Base-by-base conservation (phyloP, 1,140 invertebrate genomes). In the Nixonia krombeini region DNA sequence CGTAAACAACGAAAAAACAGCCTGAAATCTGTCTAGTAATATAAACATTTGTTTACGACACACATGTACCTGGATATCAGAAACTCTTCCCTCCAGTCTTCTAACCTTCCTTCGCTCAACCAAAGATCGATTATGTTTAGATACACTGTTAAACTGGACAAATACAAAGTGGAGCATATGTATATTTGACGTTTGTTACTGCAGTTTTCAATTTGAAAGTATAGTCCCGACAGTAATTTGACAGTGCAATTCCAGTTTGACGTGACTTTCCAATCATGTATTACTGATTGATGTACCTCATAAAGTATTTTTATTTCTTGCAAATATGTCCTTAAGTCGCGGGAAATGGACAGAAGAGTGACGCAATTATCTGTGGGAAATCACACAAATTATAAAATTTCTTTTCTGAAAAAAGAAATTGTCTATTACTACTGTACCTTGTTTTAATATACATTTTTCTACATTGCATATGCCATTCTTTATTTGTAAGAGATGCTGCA, bases 81-180 rank as follows among this genome's bases (percentile, higher is more conserved):
- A 79, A 89, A 89, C 74, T 89, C 88, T 9, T 82, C 68, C 40
- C 82, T 82, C 72, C 80, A 84, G 68, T 89, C 87, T 59, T 85
- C 80, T 4, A 88, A 73, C 47, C 83, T 79, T 51, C 87, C 87
- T 53, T 87, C 85, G 10, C 78, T 85, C 40, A 88, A 75, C 87
- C 87, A 88, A 1, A 73, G 76, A 38, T 88, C 84, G 15, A 87
- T 85, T 31, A 88, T 84, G 44, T 84, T 83, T 12, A 88, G 73
- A 72, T 88, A 88, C 50, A 85, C 83, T 37, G 73, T 81, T 45
- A 87, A 72, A 70, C 83, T 85, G 41, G 80, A 77, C 13, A 88
- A 49, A 63, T 87, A 88, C 26, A 89, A 68, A 56, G 78, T 82
- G 6, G 83, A 76, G 62, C 83, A 84, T 13, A 88, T 75, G 70